Conservation (phyloP, 2,888 invertebrate species). For the Gryllus longicercus region DNA sequence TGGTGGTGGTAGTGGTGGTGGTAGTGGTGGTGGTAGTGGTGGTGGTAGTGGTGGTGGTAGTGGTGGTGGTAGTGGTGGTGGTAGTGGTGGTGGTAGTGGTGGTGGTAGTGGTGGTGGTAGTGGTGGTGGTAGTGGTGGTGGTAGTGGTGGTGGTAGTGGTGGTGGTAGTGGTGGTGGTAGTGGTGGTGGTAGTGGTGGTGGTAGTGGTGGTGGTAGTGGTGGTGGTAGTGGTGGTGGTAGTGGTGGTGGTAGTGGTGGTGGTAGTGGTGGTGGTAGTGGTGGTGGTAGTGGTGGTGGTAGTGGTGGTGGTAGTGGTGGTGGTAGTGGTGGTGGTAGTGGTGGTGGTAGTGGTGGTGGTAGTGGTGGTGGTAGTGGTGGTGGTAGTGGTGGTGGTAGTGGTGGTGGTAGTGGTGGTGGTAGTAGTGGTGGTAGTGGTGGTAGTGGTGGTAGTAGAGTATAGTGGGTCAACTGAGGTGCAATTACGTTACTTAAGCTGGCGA, state of each 20-base stretch:
- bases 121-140: conserved; percentile 1
- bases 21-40: not conserved
- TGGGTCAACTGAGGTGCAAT: not conserved
- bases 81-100: conserved; percentile 19
- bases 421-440: not conserved
- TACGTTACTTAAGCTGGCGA: too few species aligned
- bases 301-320: conserved; percentile 1
- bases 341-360: conserved; percentile 17
- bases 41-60: not conserved
- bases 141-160: not conserved
- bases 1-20: not conserved
- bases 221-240: not conserved
- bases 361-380: not conserved
- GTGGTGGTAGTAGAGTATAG: conserved; percentile 19
- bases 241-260: not conserved
- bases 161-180: conserved; percentile 17
- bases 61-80: not conserved
- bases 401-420: not conserved
- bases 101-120: not conserved
- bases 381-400: not conserved
- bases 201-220: not conserved
- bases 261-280: conserved; percentile 19
- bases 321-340: not conserved
- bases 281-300: not conserved
- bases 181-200: not conserved